A percentile compares a stretch with the other conserved stretches of the same genome.
Conservation (phyloP, 2,888 invertebrate genomes). For the Unio delphinus region DNA sequence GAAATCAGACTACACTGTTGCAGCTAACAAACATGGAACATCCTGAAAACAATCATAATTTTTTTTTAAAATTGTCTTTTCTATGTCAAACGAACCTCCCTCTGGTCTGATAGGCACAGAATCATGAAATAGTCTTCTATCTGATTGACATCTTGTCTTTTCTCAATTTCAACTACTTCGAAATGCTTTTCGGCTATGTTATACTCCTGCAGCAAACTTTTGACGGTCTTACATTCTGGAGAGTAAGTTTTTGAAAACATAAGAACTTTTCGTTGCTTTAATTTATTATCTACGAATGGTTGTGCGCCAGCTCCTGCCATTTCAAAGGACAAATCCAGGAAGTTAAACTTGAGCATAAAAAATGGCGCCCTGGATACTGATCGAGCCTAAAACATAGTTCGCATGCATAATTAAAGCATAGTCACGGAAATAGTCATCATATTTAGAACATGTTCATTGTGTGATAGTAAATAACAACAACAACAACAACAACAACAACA, state of each 20-base stretch:
- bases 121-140: slow-evolving; percentile 69
- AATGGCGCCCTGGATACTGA: no score
- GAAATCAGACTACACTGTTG: no score
- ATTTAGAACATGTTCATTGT: no score
- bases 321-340: neutral
- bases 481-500: no score
- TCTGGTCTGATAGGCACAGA: slow-evolving; percentile 61
- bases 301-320: slow-evolving; percentile 57
- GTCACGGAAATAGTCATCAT: no score
- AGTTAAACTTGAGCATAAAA: no score
- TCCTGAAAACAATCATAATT: no score
- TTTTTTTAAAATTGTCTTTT: no score
- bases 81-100: slow-evolving; percentile 51
- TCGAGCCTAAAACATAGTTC: no score
- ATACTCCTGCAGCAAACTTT: slow-evolving; percentile 49
- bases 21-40: no score
- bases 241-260: slow-evolving; percentile 63
- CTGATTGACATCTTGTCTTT: slow-evolving; percentile 65
- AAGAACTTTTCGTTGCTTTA: slow-evolving; percentile 60
- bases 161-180: slow-evolving; percentile 67
- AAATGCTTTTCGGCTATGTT: slow-evolving; percentile 45
- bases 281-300: slow-evolving; percentile 65
- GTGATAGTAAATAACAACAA: no score
- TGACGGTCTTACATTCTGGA: slow-evolving; percentile 54
- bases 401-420: no score